Percentiles rank a stretch among this genome's conserved stretches.
Evolutionary conservation across 2,113 vertebrate species (phyloP).

Genomic region (Hydrolagus affinis): DNA sequence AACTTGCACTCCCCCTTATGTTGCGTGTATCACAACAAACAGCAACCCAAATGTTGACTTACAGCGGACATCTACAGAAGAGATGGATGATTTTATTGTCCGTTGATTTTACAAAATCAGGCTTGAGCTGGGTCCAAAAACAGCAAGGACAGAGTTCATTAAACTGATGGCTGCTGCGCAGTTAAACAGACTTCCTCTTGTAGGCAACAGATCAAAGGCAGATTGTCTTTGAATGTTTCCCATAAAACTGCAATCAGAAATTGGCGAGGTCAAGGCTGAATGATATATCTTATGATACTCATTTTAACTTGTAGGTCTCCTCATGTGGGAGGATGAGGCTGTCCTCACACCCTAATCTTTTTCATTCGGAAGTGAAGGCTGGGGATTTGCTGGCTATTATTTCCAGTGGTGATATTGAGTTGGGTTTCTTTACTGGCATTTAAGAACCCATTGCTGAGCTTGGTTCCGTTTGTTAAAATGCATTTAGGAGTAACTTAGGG

Average conservation of each 20-base stretch:
- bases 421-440: too few relatives aligned
- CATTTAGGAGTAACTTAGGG: too few relatives aligned
- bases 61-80: background rate
- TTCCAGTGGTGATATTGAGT: too few relatives aligned
- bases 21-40: conserved; percentile 1
- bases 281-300: background rate
- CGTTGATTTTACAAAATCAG: conserved; percentile 4
- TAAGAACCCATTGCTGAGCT: too few relatives aligned
- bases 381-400: too few relatives aligned
- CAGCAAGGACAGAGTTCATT: conserved; percentile 39
- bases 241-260: background rate
- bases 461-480: too few relatives aligned
- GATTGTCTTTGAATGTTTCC: background rate
- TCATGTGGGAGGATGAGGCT: too few relatives aligned
- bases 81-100: background rate
- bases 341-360: too few relatives aligned
- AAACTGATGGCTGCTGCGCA: conserved; percentile 41
- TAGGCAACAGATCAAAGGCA: background rate
- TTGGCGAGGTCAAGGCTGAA: background rate
- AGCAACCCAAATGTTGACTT: background rate
- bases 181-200: background rate
- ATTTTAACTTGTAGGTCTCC: background rate
- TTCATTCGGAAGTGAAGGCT: too few relatives aligned
- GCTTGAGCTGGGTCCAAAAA: conserved; percentile 39
- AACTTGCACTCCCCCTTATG: background rate